phyloP scores from a whole-genome alignment of 2,113 vertebrate species.

The Carollia perspicillata region DNA sequence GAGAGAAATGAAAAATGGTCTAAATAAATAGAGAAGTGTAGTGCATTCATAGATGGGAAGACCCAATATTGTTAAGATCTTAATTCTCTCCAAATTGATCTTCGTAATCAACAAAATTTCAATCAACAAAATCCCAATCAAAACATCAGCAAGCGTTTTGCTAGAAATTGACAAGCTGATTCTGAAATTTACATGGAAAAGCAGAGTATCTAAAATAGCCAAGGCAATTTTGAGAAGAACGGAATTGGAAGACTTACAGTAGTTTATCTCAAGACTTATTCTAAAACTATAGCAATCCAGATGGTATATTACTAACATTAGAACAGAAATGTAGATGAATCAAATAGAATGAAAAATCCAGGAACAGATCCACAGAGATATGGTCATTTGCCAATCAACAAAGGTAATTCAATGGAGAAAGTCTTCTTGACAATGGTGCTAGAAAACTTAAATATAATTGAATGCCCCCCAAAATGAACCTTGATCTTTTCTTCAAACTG shows the following conservation, averaged over 20 bases:
- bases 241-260: neutral
- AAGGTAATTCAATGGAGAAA: neutral
- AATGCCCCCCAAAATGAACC: neutral
- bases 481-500: neutral
- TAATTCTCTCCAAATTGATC: neutral
- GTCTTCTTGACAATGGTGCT: neutral
- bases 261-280: neutral
- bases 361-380: neutral
- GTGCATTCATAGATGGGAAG: neutral
- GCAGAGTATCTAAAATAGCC: neutral
- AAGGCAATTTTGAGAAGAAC: neutral
- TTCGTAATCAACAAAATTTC: neutral
- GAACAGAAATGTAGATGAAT: neutral
- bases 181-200: conserved; percentile 19
- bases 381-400: neutral
- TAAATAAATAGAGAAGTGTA: neutral
- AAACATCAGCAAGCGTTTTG: neutral
- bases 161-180: neutral
- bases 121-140: conserved; percentile 2
- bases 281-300: neutral
- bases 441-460: neutral
- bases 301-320: neutral
- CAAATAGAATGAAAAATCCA: neutral
- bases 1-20: neutral
- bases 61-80: neutral